phyloP scores from a whole-genome alignment of 2,888 invertebrate genomes.

The Lithophane ornitopus region DNA sequence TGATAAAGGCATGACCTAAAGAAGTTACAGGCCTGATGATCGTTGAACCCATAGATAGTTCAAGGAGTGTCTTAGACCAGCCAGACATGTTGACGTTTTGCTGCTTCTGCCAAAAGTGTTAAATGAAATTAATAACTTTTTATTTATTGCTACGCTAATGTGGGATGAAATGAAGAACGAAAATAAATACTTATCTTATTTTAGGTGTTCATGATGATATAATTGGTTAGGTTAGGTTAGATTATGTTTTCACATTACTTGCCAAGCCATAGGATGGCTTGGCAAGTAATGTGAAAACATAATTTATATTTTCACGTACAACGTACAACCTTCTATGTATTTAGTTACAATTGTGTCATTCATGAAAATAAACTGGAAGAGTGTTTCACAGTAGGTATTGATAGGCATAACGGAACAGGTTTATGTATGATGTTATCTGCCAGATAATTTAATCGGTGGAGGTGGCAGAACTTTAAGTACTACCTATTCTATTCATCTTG shows the following conservation, averaged over 20 bases:
- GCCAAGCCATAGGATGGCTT: too few relatives aligned
- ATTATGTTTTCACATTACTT: too few relatives aligned
- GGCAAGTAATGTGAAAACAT: constrained; percentile 9
- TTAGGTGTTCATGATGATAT: constrained; percentile 9
- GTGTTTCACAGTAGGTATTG: background rate
- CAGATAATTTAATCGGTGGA: background rate
- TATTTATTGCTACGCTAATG: constrained; percentile 34
- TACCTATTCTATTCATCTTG: background rate
- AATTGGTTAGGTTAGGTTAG: background rate
- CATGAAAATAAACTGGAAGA: background rate
- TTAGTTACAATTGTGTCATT: background rate
- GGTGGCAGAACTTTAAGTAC: background rate
- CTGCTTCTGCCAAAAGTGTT: constrained; percentile 57
- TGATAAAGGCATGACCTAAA: constrained; percentile 13
- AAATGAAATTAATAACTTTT: constrained; percentile 41
- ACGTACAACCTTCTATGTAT: background rate
- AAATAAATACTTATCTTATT: constrained; percentile 34
- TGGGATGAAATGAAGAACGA: constrained; percentile 9
- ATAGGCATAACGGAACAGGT: background rate
- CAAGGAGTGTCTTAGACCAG: constrained; percentile 55
- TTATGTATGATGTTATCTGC: background rate
- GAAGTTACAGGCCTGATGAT: constrained; percentile 30
- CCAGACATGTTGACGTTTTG: constrained; percentile 64
- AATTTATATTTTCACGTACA: background rate
- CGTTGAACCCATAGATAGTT: constrained; percentile 57